Conservation (phyloP, 2,888 invertebrate genomes). For the Tupiocoris notatus region DNA sequence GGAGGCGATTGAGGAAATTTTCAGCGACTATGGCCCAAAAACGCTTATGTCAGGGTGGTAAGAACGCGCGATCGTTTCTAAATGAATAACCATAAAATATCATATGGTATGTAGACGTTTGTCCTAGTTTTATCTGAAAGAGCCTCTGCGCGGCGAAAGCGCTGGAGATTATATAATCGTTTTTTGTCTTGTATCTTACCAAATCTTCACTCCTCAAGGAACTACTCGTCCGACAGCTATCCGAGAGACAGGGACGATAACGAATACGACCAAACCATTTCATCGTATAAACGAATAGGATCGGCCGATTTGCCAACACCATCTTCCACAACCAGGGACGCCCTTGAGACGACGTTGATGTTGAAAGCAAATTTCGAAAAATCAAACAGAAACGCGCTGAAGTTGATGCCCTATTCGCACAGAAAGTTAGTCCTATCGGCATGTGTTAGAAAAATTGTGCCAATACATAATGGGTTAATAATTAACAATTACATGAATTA, state of each 20-base stretch:
- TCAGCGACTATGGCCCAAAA: conserved; percentile 17
- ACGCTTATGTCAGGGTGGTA: conserved; percentile 30
- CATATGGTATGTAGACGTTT: too few species aligned
- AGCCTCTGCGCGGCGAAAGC: too few species aligned
- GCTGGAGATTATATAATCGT: neutral
- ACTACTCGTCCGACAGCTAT: conserved; percentile 28
- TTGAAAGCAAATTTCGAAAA: neutral
- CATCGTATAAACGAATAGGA: conserved; percentile 32
- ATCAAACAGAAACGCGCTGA: neutral
- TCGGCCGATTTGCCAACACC: conserved; percentile 15
- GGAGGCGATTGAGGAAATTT: conserved; percentile 20
- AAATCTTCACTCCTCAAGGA: conserved; percentile 24
- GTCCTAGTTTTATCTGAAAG: too few species aligned
- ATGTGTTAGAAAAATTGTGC: too few species aligned
- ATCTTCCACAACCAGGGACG: neutral
- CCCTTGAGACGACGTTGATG: neutral
- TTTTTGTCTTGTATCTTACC: too few species aligned
- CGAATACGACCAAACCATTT: conserved; percentile 24
- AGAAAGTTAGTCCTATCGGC: too few species aligned
- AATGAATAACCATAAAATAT: too few species aligned
- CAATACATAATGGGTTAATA: too few species aligned
- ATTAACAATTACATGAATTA: too few species aligned
- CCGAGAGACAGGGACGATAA: conserved; percentile 8
- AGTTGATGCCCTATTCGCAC: neutral
- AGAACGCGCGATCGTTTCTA: too few species aligned